A percentile compares a stretch with the other conserved stretches of the same genome.
phyloP scores from a whole-genome alignment of 2,113 vertebrate genomes.

The Xenopus laevis region DNA sequence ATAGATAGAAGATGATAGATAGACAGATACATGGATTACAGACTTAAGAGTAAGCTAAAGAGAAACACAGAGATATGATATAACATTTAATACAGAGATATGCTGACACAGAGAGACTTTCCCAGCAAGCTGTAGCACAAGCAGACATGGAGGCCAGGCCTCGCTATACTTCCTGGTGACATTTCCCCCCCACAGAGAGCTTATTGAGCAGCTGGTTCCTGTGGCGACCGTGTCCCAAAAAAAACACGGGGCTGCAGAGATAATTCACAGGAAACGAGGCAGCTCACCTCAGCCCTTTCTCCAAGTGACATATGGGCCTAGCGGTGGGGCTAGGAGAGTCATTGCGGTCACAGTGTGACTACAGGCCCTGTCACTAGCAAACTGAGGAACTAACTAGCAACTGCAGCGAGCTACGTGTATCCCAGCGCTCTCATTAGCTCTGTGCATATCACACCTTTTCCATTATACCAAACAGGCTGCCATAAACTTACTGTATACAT shows the following conservation, averaged over 20 bases:
- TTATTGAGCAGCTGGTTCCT: slow-evolving; percentile 22
- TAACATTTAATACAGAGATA: too few relatives aligned
- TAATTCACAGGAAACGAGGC: neutral
- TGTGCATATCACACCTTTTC: neutral
- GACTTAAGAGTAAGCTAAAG: too few relatives aligned
- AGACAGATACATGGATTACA: too few relatives aligned
- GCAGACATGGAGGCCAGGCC: neutral
- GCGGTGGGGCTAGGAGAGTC: neutral
- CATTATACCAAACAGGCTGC: too few relatives aligned
- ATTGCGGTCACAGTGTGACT: neutral
- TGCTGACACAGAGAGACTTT: too few relatives aligned
- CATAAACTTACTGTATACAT: too few relatives aligned
- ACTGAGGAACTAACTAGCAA: too few relatives aligned
- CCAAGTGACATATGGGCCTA: too few relatives aligned
- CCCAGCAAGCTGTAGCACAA: neutral
- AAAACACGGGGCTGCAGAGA: neutral
- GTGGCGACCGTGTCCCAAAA: slow-evolving; percentile 24
- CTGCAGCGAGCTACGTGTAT: neutral
- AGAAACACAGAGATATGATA: too few relatives aligned
- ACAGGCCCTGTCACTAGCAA: too few relatives aligned
- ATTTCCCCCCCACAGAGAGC: neutral
- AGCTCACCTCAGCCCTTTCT: neutral
- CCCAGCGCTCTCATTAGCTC: neutral
- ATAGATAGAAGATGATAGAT: too few relatives aligned
- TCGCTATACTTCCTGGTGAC: neutral